These are phyloP conservation scores for Temnopleurus reevesii DNA, from an alignment of 53 echinoderm and acorn worm species.

Conservation along the genomic window DNA sequence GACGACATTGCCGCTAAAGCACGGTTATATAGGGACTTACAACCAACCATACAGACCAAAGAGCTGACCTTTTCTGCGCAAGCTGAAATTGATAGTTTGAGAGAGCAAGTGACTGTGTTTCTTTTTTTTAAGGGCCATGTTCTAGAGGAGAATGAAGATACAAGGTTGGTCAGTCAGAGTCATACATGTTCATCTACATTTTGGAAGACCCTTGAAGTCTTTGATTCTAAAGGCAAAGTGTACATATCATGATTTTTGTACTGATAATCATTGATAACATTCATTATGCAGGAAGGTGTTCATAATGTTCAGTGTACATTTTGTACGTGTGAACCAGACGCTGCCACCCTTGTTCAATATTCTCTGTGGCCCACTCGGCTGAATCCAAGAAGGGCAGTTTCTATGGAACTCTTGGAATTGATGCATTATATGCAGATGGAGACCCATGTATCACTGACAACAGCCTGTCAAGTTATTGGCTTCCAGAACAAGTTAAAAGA, in stretches of 20 bases:
- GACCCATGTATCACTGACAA: not conserved
- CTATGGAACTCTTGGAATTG: not conserved
- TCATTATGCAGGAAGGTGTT: not conserved
- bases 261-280: no score
- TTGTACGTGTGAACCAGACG: not conserved
- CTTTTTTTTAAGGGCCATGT: not conserved
- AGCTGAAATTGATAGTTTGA: not conserved
- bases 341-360: not conserved
- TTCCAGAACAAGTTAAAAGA: not conserved
- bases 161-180: not conserved
- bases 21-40: not conserved
- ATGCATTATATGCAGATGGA: not conserved
- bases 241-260: no score
- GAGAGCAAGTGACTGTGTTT: not conserved
- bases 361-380: not conserved
- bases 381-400: not conserved
- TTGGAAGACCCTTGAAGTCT: not conserved
- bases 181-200: not conserved
- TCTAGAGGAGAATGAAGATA: not conserved
- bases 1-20: no score
- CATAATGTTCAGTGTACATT: not conserved
- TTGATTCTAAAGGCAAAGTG: slow-evolving; percentile 6
- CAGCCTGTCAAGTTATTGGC: not conserved
- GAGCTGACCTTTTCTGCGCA: not conserved
- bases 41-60: no score